phyloP scores from a whole-genome alignment of 2,797 vertebrate genomes.

The Gorsachius magnificus region DNA sequence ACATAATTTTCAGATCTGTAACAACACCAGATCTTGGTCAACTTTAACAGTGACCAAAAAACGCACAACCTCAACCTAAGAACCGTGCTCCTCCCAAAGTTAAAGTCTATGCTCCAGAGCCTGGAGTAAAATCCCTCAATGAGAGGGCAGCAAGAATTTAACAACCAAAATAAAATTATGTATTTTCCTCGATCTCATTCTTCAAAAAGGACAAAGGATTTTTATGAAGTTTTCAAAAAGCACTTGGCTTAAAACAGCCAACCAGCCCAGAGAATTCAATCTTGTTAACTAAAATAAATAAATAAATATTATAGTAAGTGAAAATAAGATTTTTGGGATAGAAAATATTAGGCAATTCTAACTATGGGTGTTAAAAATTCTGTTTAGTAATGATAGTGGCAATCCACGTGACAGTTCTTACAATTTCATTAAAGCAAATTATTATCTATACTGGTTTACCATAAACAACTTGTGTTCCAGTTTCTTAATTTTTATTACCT shows the following conservation, averaged over 20 bases:
- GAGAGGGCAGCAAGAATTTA: not conserved
- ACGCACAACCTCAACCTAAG: not conserved
- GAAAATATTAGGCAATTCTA: not conserved
- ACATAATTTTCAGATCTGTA: not conserved
- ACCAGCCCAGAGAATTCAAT: not conserved
- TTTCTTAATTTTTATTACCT: not conserved
- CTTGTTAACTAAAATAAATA: not conserved
- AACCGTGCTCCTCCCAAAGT: not conserved
- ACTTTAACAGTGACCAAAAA: not conserved
- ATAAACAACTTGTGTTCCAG: not conserved
- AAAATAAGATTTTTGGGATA: not conserved
- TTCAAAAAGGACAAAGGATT: not conserved
- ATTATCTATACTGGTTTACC: not conserved
- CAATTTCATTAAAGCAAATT: not conserved
- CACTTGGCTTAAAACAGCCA: not conserved
- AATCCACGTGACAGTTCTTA: not conserved
- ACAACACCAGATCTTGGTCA: not conserved
- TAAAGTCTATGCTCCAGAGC: not conserved
- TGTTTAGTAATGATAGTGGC: not conserved
- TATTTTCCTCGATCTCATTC: not conserved
- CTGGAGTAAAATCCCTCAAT: not conserved
- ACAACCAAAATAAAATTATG: not conserved
- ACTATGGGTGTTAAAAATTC: not conserved
- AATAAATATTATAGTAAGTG: not conserved
- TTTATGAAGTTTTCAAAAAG: not conserved